Evolutionary conservation across 2,797 vertebrate species (phyloP).

Genomic region (Gallirallus australis): DNA sequence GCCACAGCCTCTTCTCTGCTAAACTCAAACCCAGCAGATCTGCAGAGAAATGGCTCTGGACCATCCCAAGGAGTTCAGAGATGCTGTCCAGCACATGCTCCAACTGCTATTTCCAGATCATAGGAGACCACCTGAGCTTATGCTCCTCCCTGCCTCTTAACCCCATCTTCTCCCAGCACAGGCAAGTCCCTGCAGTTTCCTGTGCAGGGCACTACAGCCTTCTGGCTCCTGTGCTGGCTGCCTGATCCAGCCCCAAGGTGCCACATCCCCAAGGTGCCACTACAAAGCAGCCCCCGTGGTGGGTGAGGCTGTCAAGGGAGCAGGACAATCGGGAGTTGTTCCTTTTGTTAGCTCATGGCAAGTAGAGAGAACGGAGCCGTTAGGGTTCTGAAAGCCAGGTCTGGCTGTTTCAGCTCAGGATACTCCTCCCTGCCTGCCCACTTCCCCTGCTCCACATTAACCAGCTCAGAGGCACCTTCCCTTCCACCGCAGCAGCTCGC

Average conservation of each 20-base stretch:
- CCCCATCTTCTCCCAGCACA: background rate
- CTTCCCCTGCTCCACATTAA: background rate
- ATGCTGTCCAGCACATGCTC: background rate
- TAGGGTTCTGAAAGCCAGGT: background rate
- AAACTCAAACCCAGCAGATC: background rate
- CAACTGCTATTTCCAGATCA: background rate
- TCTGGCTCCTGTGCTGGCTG: background rate
- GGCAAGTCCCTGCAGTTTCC: background rate
- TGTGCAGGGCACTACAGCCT: rapidly evolving
- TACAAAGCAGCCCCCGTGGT: background rate
- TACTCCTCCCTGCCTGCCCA: background rate
- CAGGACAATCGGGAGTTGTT: rapidly evolving
- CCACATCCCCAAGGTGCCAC: background rate
- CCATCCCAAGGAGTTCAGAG: background rate
- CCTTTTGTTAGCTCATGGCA: background rate
- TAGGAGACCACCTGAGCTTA: background rate
- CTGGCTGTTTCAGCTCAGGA: background rate
- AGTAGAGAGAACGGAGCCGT: background rate
- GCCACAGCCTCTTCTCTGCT: background rate
- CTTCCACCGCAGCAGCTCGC: background rate
- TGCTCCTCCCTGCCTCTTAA: background rate
- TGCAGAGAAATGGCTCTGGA: background rate
- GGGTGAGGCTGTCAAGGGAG: background rate
- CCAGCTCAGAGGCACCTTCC: background rate
- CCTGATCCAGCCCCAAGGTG: rapidly evolving